Percentiles rank a stretch among this genome's conserved stretches.
phyloP scores from a whole-genome alignment of 2,888 invertebrate genomes.

The Hirtodrosophila histrioides region DNA sequence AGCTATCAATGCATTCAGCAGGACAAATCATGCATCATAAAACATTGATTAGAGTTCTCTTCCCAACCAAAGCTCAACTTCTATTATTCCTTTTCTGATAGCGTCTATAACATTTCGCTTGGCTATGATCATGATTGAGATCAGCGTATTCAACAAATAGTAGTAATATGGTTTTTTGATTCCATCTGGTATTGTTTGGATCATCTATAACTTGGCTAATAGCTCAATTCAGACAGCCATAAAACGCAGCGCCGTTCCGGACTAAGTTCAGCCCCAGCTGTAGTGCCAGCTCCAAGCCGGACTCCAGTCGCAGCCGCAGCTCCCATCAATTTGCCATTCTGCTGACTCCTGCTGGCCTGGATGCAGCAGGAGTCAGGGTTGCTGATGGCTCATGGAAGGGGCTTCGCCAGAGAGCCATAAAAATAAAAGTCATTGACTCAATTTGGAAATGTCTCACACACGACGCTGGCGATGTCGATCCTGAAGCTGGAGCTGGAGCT shows the following conservation, averaged over 20 bases:
- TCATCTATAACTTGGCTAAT: conserved; percentile 53
- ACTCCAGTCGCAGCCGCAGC: conserved; percentile 12
- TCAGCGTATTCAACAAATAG: neutral
- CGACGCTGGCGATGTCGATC: no score
- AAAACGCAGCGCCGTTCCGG: conserved; percentile 50
- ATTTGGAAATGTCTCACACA: conserved; percentile 74
- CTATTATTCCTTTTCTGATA: no score
- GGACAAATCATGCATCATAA: no score
- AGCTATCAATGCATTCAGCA: no score
- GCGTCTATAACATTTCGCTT: neutral
- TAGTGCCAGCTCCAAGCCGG: neutral
- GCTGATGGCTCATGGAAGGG: conserved; percentile 7
- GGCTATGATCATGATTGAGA: neutral
- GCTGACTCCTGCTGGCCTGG: conserved; percentile 38
- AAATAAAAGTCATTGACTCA: conserved; percentile 80
- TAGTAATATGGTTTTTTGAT: neutral
- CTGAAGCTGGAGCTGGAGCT: conserved; percentile 12
- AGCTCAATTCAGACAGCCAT: conserved; percentile 69
- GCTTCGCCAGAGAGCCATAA: conserved; percentile 47
- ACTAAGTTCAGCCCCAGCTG: neutral
- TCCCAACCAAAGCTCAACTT: no score
- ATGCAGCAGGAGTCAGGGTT: conserved; percentile 16
- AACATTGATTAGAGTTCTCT: no score
- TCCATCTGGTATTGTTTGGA: conserved; percentile 13
- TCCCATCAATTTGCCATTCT: conserved; percentile 40